Evolutionary conservation across 2,113 vertebrate genomes (phyloP), one percentile per base, ranked within the genome.

Genomic region (Hoplias malabaricus): DNA sequence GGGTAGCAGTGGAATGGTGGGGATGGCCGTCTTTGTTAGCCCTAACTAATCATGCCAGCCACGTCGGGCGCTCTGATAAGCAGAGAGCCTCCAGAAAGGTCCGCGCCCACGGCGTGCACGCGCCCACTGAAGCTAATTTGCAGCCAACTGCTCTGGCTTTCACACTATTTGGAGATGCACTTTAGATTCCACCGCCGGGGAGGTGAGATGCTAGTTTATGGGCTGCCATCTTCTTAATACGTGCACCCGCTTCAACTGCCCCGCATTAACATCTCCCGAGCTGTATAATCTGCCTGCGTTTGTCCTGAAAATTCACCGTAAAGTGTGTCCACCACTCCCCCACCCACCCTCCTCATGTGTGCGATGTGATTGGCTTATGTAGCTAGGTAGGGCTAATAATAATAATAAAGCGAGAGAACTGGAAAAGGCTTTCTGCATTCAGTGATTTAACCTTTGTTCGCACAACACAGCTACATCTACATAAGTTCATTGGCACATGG

Each of bases 31-130:
- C 80, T 83, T 83, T 85, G 86, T 88, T 83, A 74, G 71, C 75
- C n/a, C 83, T 57, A 77, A 78, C 85, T 85, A 85, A 88, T 90
- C 86, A 92, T 91, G 91, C 90, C 46, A 85, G 84, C 88, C 90
- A 92, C 90, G 88, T 90, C 80, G 77, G 76, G 82, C 80, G 86
- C 86, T 88, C 89, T 89, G 88, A 92, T 92, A 90, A 92, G 89
- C 88, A 88, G 83, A 84, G 85, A 78, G 87, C 90, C 87, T 89
- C 84, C 87, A 86, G 88, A 88, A 87, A 90, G 87, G 77, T 84
- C 86, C 82, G 86, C 78, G 82, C 86, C 85, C 63, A 80, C 63
- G 38, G 81, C 86, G 81, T 81, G 84, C 86, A 83, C 8, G 61
- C 83, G 85, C 88, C 88, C 86, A 85, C 80, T 77, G n/a, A 85